These are phyloP conservation scores for Metopolophium dirhodum DNA, from an alignment of 1,140 invertebrate species.

Conservation along the genomic window DNA sequence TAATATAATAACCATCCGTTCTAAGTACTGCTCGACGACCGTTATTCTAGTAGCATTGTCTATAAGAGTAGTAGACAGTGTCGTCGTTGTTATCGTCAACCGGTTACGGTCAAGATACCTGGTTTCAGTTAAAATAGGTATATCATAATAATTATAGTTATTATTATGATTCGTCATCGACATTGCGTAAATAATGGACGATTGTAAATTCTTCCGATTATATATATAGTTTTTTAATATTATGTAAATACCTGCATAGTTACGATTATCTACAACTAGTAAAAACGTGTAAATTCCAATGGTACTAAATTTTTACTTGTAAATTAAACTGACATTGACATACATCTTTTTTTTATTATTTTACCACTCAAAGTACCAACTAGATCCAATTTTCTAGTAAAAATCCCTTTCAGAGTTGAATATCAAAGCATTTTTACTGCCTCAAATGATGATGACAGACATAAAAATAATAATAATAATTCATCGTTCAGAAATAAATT, in stretches of 20 bases:
- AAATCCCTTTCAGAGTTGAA: background rate
- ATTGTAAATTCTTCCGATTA: background rate
- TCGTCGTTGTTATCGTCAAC: background rate
- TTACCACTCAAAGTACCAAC: background rate
- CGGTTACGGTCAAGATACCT: background rate
- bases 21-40: background rate
- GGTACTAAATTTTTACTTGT: background rate
- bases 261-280: too few species aligned
- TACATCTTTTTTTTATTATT: background rate
- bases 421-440: too few species aligned
- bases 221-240: background rate
- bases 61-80: too few species aligned
- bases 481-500: background rate
- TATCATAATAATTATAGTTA: background rate
- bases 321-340: too few species aligned
- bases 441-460: background rate
- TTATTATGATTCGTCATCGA: background rate
- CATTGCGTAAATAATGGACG: background rate
- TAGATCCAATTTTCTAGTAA: background rate
- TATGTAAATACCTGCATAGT: too few species aligned
- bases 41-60: background rate
- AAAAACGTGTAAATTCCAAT: background rate
- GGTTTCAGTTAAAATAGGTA: background rate
- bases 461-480: background rate
- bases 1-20: background rate